Evolutionary conservation across 2,113 vertebrate species (phyloP), one percentile per base, ranked within the genome.

Genomic region (Petromus typicus): DNA sequence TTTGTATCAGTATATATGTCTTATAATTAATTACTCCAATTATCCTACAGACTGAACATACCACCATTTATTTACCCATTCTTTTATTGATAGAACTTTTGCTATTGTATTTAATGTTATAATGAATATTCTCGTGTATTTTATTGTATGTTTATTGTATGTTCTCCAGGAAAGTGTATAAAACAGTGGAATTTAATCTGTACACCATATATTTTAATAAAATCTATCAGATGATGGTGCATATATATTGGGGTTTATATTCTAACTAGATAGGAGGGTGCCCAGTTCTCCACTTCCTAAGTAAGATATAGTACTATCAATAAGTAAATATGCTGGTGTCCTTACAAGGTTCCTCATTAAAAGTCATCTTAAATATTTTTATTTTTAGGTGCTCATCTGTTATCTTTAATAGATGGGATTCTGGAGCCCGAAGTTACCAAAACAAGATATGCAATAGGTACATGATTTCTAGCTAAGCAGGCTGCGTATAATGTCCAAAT

Each of bases 291-390:
- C 17, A 43, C 14, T 66, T 63, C 14, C 56, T 79, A 84, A 73
- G 23, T 75, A 94, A 84, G 56, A 84, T 11, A 57, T 6, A n/a
- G 16, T 51, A 5, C 34, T 69, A 69, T 75, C 22, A 71, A 51
- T 34, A 59, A 71, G 69, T 56, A 64, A 91, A 85, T 64, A 80
- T 63, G 90, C 84, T 92, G 25, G 10, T 63, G 27, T 83, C 48
- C 84, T 83, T 92, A 66, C 76, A 87, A 94, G 4, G 12, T 67
- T 73, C 34, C 61, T 45, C 88, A 51, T 86, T 86, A 91, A 89
- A 82, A 92, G 48, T 20, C 90, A 80, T 57, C 7, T 73, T 56
- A 75, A 71, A 30, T 85, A 57, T 95, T 56, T 84, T 59, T 71
- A 37, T 82, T 86, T 71, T 66, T 91, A 66, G n/a, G 40, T 59